Conservation (phyloP, 2,888 invertebrate genomes). For the Orthonevra nobilis region DNA sequence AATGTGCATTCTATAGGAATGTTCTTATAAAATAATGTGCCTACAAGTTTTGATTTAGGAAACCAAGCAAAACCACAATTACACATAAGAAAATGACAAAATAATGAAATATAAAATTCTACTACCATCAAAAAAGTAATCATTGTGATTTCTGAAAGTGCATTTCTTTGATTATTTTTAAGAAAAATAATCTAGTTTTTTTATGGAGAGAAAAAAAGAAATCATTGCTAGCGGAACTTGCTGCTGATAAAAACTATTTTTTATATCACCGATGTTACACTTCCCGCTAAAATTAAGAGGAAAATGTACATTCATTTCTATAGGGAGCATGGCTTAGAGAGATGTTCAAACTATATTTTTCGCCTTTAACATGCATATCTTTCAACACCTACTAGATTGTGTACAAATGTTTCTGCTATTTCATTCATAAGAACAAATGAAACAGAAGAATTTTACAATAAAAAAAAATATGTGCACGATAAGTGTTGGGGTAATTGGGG, state of each 20-base stretch:
- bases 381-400: too few relatives aligned
- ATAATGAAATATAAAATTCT: too few relatives aligned
- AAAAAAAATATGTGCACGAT: background rate
- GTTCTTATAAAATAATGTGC: too few relatives aligned
- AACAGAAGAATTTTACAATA: background rate
- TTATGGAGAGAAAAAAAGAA: conserved; percentile 69
- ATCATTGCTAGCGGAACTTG: conserved; percentile 78
- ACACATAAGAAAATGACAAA: too few relatives aligned
- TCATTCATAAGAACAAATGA: conserved; percentile 3
- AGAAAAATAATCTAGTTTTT: background rate
- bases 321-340: too few relatives aligned
- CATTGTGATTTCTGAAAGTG: background rate
- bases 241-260: conserved; percentile 72
- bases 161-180: conserved; percentile 2
- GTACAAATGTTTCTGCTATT: background rate
- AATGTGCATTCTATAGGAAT: too few relatives aligned
- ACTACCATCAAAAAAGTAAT: too few relatives aligned
- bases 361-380: too few relatives aligned
- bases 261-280: conserved; percentile 42
- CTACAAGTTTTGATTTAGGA: too few relatives aligned
- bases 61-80: too few relatives aligned
- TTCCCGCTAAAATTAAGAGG: conserved; percentile 23
- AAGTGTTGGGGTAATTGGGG: conserved; percentile 32
- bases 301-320: too few relatives aligned
- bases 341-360: too few relatives aligned